Evolutionary conservation across 1,140 invertebrate species (phyloP).

Genomic region (Musca domestica): DNA sequence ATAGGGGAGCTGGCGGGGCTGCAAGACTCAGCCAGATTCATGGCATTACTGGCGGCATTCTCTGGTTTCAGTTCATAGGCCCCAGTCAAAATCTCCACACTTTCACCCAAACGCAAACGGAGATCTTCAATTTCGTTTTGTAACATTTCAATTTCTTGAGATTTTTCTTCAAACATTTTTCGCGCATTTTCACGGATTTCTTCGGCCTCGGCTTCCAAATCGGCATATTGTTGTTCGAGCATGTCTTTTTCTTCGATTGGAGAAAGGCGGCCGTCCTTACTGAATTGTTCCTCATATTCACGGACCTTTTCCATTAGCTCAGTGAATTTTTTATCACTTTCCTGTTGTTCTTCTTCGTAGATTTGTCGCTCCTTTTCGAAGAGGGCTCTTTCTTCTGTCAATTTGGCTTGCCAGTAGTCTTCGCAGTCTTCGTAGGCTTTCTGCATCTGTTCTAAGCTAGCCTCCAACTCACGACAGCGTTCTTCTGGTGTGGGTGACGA

Average conservation of each 20-base stretch:
- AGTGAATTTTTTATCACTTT: slow-evolving; percentile 73
- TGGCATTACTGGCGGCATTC: slow-evolving; percentile 30
- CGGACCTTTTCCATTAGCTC: slow-evolving; percentile 72
- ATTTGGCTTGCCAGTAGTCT: slow-evolving; percentile 77
- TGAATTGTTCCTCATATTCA: slow-evolving; percentile 78
- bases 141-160: slow-evolving; percentile 60
- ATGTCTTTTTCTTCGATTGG: slow-evolving; percentile 74
- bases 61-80: slow-evolving; percentile 42
- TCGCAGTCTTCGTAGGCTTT: slow-evolving; percentile 79
- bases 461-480: slow-evolving; percentile 67
- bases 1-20: slow-evolving; percentile 54
- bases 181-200: slow-evolving; percentile 52
- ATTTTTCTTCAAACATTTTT: slow-evolving; percentile 52
- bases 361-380: slow-evolving; percentile 72
- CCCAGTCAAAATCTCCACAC: slow-evolving; percentile 47
- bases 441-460: slow-evolving; percentile 69
- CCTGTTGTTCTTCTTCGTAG: slow-evolving; percentile 72
- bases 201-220: slow-evolving; percentile 70
- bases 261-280: slow-evolving; percentile 62
- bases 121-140: slow-evolving; percentile 56
- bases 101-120: slow-evolving; percentile 45
- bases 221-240: slow-evolving; percentile 71
- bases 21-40: slow-evolving; percentile 32
- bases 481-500: slow-evolving; percentile 36
- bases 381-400: slow-evolving; percentile 73